Percentiles rank a stretch among this genome's conserved stretches.
phyloP scores from a whole-genome alignment of 2,888 invertebrate species.

The Scaptomyza parva region DNA sequence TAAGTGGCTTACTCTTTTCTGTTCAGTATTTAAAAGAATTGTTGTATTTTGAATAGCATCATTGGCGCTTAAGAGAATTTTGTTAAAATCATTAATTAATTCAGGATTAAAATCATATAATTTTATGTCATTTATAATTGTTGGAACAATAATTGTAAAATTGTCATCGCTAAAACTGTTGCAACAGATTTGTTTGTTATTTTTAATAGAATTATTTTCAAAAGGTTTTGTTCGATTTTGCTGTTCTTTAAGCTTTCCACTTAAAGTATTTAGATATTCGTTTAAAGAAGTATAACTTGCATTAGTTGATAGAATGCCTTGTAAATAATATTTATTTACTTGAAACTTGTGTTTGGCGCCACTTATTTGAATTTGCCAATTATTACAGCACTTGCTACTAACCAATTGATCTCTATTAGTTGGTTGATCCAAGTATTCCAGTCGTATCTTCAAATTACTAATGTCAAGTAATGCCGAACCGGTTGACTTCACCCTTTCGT shows the following conservation, averaged over 20 bases:
- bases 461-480: constrained; percentile 35
- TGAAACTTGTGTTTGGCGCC: neutral
- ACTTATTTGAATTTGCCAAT: neutral
- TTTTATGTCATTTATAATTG: neutral
- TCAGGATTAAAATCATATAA: neutral
- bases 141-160: neutral
- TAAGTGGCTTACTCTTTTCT: constrained; percentile 1
- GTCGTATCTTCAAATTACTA: constrained; percentile 21
- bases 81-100: neutral
- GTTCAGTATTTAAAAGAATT: neutral
- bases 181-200: neutral
- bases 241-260: neutral
- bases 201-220: neutral
- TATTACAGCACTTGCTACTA: constrained; percentile 38
- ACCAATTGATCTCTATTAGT: neutral
- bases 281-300: neutral
- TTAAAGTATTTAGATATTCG: neutral
- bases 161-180: neutral
- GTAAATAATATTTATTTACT: neutral
- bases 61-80: neutral
- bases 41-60: neutral
- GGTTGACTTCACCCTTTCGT: neutral
- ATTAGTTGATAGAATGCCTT: neutral
- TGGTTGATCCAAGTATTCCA: constrained; percentile 18
- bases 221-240: neutral